Percentiles rank a stretch among this genome's conserved stretches.
Conservation (phyloP, 2,797 vertebrate species). For the Lates japonicus region DNA sequence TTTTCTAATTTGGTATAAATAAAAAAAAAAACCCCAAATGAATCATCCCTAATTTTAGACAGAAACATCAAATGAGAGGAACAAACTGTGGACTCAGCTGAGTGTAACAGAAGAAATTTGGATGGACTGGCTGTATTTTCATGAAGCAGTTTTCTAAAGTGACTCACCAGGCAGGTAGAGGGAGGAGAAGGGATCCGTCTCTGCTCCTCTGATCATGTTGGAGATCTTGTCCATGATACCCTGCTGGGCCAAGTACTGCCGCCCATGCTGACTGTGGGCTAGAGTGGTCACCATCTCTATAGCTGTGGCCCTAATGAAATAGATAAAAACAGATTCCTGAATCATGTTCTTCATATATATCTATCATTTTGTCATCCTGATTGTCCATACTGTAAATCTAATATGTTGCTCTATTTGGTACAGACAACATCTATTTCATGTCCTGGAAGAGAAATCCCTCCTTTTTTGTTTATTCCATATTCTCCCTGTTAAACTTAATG, state of each 20-base stretch:
- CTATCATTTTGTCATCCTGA: background rate
- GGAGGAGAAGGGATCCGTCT: conserved; percentile 93
- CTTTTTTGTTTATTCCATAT: background rate
- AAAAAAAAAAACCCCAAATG: no score
- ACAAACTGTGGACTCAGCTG: background rate
- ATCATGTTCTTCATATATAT: background rate
- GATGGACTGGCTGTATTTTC: background rate
- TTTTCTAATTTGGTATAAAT: no score
- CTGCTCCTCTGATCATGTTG: conserved; percentile 95
- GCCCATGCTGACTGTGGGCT: conserved; percentile 90
- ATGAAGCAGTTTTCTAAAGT: background rate
- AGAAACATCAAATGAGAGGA: background rate
- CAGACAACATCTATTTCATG: background rate
- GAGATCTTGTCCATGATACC: conserved; percentile 94
- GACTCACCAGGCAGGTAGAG: conserved; percentile 94
- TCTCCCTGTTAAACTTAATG: background rate
- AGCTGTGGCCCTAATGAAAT: conserved; percentile 89
- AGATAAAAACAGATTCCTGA: background rate
- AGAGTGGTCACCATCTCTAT: conserved; percentile 94
- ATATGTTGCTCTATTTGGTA: background rate
- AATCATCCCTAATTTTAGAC: no score
- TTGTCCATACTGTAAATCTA: background rate
- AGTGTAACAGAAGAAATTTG: background rate
- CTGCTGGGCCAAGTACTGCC: conserved; percentile 92
- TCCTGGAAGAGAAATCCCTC: background rate